A percentile compares a stretch with the other conserved stretches of the same genome.
These are phyloP conservation scores for Meta bourneti DNA, from an alignment of 2,888 invertebrate genomes.

Conservation along the genomic window DNA sequence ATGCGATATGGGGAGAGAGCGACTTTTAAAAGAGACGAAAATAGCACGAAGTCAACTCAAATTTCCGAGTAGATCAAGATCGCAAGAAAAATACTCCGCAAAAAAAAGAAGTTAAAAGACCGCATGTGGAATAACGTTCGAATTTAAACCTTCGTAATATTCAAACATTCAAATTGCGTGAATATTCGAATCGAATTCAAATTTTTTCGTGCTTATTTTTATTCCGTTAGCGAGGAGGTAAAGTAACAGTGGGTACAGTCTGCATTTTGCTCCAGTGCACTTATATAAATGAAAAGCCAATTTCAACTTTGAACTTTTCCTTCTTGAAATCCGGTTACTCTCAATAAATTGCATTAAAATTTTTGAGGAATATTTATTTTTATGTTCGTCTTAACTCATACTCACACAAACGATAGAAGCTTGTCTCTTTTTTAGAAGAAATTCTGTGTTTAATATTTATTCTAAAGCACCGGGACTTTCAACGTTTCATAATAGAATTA, in stretches of 20 bases:
- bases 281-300: slow-evolving; percentile 12
- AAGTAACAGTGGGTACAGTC: slow-evolving; percentile 20
- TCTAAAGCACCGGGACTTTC: background rate
- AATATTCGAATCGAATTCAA: slow-evolving; percentile 5
- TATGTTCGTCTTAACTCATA: too few relatives aligned
- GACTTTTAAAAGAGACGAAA: background rate
- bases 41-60: slow-evolving; percentile 6
- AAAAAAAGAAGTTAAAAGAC: slow-evolving; percentile 17
- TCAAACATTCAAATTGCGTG: slow-evolving; percentile 34
- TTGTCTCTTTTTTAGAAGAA: background rate
- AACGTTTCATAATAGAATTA: background rate
- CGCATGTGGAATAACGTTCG: background rate
- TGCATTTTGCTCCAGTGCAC: background rate
- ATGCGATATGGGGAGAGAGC: background rate
- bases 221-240: background rate
- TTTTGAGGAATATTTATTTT: slow-evolving; percentile 17
- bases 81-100: background rate
- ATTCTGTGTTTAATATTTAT: background rate
- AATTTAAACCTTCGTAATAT: slow-evolving; percentile 17
- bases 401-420: background rate
- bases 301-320: slow-evolving; percentile 25
- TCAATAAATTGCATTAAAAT: slow-evolving; percentile 25
- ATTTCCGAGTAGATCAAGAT: slow-evolving; percentile 17
- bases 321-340: slow-evolving; percentile 21
- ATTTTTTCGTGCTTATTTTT: slow-evolving; percentile 4